phyloP scores from a whole-genome alignment of 2,113 vertebrate species.

The Gasterosteus nipponicus region DNA sequence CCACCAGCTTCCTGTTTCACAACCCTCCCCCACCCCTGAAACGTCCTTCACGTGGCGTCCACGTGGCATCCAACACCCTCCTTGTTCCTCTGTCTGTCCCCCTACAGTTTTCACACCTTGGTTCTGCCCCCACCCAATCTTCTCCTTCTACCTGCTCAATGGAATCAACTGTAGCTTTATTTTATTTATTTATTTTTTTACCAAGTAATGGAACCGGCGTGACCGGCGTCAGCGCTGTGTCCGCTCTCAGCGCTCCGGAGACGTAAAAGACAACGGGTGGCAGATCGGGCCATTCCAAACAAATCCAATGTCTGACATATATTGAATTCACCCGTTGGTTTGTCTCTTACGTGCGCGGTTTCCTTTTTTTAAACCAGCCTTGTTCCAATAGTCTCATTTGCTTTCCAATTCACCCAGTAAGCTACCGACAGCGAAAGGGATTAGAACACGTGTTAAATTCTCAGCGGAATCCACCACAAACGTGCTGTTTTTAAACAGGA shows the following conservation, averaged over 20 bases:
- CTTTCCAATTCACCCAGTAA: neutral
- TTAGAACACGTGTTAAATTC: neutral
- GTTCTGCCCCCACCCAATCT: no score
- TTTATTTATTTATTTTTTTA: neutral
- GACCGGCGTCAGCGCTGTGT: constrained; percentile 1
- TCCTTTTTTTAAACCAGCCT: neutral
- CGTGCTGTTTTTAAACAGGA: neutral
- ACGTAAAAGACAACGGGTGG: neutral
- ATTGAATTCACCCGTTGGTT: neutral
- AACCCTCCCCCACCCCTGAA: neutral
- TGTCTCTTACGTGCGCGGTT: neutral
- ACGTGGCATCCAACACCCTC: constrained; percentile 18
- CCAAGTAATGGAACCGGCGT: constrained; percentile 5
- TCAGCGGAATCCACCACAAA: neutral
- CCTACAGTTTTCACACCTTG: constrained; percentile 38
- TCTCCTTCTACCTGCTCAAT: neutral
- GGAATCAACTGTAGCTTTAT: constrained; percentile 22
- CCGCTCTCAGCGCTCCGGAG: neutral
- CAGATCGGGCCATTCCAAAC: neutral
- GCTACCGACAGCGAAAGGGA: neutral
- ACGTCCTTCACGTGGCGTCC: neutral
- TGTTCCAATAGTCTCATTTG: neutral
- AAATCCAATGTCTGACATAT: neutral
- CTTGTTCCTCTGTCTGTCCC: constrained; percentile 18
- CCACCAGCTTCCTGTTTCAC: neutral